These are phyloP conservation scores for Xenotilapia flavipinnis DNA, from an alignment of 2,113 vertebrate species.

Conservation along the genomic window DNA sequence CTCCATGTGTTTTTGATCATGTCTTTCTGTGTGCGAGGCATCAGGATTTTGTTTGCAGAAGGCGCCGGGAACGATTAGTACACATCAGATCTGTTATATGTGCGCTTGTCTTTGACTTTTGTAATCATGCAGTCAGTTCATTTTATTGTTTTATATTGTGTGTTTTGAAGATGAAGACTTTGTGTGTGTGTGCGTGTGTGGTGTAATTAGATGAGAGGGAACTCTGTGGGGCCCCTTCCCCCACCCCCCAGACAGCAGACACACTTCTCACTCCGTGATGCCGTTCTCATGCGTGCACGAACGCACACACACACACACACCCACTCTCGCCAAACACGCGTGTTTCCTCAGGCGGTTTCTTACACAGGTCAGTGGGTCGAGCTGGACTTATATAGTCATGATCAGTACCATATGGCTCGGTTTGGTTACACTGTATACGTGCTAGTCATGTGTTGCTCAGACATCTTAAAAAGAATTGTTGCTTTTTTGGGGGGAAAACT, in stretches of 20 bases:
- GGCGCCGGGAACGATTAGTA: not conserved
- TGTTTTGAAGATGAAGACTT: not conserved
- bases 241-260: slow-evolving; percentile 32
- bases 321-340: not conserved
- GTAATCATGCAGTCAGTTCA: not conserved
- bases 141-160: not conserved
- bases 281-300: slow-evolving; percentile 5
- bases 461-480: not conserved
- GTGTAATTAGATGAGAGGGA: slow-evolving; percentile 52
- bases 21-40: not conserved
- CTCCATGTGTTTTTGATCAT: slow-evolving; percentile 44
- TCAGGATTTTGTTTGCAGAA: slow-evolving; percentile 7
- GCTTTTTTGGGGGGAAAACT: not conserved
- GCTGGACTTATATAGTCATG: slow-evolving; percentile 42
- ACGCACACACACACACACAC: not conserved
- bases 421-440: not conserved
- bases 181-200: not conserved
- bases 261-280: slow-evolving; percentile 16
- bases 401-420: slow-evolving; percentile 54
- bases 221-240: slow-evolving; percentile 39
- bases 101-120: not conserved
- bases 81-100: not conserved
- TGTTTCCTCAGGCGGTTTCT: slow-evolving; percentile 27
- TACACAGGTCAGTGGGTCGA: slow-evolving; percentile 53
- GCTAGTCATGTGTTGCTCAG: not conserved